Conservation (phyloP, 2,888 invertebrate species). For the Metopia argyrocephala region DNA sequence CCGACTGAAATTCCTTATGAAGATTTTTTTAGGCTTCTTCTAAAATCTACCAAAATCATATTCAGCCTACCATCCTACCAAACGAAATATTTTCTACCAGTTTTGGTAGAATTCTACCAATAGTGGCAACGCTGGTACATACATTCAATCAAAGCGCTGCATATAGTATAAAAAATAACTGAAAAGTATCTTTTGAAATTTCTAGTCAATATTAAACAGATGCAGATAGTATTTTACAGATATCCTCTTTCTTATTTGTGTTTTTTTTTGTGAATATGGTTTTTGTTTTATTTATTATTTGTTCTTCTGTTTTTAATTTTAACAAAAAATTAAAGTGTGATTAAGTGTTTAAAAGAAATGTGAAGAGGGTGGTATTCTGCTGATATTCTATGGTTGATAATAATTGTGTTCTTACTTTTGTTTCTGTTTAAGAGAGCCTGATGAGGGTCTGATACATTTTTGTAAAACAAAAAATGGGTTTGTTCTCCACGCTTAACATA, state of each 20-base stretch:
- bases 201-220: conserved; percentile 16
- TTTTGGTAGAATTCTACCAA: too few relatives aligned
- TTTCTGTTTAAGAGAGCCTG: conserved; percentile 13
- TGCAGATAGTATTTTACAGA: conserved; percentile 9
- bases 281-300: too few relatives aligned
- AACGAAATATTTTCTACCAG: too few relatives aligned
- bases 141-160: too few relatives aligned
- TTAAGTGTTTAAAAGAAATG: conserved; percentile 22
- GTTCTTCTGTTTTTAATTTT: too few relatives aligned
- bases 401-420: not conserved
- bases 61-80: too few relatives aligned
- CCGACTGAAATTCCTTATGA: too few relatives aligned
- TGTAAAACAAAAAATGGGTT: not conserved
- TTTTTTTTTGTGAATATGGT: too few relatives aligned
- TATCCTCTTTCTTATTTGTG: conserved; percentile 6
- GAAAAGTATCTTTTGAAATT: conserved; percentile 15
- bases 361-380: not conserved
- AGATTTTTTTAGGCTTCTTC: too few relatives aligned
- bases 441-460: conserved; percentile 41
- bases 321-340: conserved; percentile 25
- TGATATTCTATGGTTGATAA: conserved; percentile 18
- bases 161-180: conserved; percentile 4
- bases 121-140: not conserved
- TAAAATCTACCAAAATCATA: too few relatives aligned
- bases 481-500: too few relatives aligned